These are phyloP conservation scores for Pristionchus japonicus DNA, from an alignment of 2,888 invertebrate genomes.

Conservation along the genomic window DNA sequence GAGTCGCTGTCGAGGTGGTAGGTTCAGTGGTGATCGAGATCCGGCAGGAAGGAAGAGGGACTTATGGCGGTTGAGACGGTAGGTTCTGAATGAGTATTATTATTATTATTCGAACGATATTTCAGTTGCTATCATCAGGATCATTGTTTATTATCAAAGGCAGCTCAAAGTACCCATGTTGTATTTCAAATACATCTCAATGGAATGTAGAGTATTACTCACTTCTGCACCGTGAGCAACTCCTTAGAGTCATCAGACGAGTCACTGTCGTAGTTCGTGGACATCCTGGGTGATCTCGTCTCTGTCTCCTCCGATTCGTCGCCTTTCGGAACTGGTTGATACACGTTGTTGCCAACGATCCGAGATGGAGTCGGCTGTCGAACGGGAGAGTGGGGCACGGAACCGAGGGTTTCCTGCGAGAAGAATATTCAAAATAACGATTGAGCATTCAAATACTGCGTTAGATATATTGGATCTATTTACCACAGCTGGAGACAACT, in stretches of 20 bases:
- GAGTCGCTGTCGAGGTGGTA: conserved; percentile 59
- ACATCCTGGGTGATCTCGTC: neutral
- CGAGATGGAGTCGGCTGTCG: conserved; percentile 40
- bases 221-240: conserved; percentile 31
- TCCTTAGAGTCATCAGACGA: conserved; percentile 17
- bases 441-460: no score
- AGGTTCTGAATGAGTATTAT: neutral
- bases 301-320: neutral
- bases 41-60: conserved; percentile 65
- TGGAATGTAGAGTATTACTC: neutral
- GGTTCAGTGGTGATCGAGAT: neutral
- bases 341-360: conserved; percentile 38
- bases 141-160: no score
- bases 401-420: conserved; percentile 21
- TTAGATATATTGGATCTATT: neutral
- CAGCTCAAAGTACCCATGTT: no score
- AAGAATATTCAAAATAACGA: no score
- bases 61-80: conserved; percentile 67
- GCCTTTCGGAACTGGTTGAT: neutral
- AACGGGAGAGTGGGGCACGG: neutral
- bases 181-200: no score
- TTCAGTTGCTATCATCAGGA: no score
- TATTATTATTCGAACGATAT: no score
- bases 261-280: conserved; percentile 19
- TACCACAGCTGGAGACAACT: no score